Conservation (phyloP, 2,888 invertebrate genomes). For the Morinoia aosen region DNA sequence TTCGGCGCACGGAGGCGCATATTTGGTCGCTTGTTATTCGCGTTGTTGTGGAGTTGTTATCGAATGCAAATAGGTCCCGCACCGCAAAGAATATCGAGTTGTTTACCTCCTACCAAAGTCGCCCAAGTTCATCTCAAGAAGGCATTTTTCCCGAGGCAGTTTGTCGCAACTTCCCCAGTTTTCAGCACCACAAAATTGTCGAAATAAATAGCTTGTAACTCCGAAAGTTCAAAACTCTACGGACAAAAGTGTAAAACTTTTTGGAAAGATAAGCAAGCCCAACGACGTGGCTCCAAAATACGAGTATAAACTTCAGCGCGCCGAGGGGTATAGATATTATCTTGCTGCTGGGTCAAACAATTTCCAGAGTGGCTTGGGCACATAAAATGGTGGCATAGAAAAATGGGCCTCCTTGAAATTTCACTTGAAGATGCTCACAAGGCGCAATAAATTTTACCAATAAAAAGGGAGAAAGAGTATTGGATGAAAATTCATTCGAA, state of each 20-base stretch:
- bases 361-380: background rate
- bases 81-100: background rate
- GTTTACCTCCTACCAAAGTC: background rate
- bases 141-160: slow-evolving; percentile 32
- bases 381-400: background rate
- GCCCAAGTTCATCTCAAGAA: slow-evolving; percentile 9
- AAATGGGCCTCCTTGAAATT: too few relatives aligned
- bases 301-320: background rate
- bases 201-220: slow-evolving; percentile 38
- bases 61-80: slow-evolving; percentile 10
- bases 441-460: too few relatives aligned
- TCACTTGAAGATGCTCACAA: too few relatives aligned
- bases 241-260: slow-evolving; percentile 34
- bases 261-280: slow-evolving; percentile 27
- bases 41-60: background rate
- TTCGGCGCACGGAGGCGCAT: background rate
- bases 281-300: background rate
- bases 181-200: slow-evolving; percentile 49
- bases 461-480: background rate
- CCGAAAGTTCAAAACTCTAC: slow-evolving; percentile 6
- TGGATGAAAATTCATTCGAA: background rate
- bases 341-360: background rate
- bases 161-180: slow-evolving; percentile 37
- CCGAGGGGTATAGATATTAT: background rate
- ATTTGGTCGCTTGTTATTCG: background rate